Evolutionary conservation across 2,797 vertebrate genomes (phyloP), one percentile per base, ranked within the genome.

Genomic region (Microctenopoma lineatum): DNA sequence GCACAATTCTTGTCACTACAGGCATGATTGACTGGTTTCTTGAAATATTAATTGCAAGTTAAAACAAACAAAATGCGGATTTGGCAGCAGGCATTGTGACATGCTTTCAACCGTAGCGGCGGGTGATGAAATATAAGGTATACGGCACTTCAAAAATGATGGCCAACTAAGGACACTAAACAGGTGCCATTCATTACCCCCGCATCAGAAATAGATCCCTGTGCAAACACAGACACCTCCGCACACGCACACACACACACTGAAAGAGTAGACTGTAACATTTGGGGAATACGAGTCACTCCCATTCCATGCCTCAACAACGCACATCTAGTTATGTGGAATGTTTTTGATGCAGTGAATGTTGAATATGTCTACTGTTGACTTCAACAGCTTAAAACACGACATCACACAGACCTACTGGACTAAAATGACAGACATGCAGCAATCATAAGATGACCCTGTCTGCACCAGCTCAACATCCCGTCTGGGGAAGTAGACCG

Each of bases 141-240:
- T 84, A 86, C 78, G 75, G 70, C 76, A 60, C 70, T 77, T 77
- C 50, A 70, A 61, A 86, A 81, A 82, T 54, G 53, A 87, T 82
- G 76, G 80, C 77, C 73, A 79, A 80, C 79, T 84, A 74, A 86
- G 79, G 88, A 88, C 79, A 79, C 75, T 84, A 87, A 90, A 89
- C 88, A 89, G 90, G 87, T 90, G 88, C 69, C 83, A 75, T 83
- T 91, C 81, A 90, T 89, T 88, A 73, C 73, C 75, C 76, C 75
- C 4, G 2, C 72, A 85, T 89, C 87, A 79, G 77, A 91, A 91
- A 91, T 87, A 90, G 85, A 90, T 81, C 77, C 68, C 75, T 65
- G 67, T 70, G n/a, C 75, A 86, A 39, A 83, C 62, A 74, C 57
- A 78, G 21, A 85, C 75, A 71, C 62, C 47, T 59, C 73, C 71